Evolutionary conservation across 2,113 vertebrate species (phyloP), one percentile per base, ranked within the genome.

Genomic region (Prochilodus magdalenae): DNA sequence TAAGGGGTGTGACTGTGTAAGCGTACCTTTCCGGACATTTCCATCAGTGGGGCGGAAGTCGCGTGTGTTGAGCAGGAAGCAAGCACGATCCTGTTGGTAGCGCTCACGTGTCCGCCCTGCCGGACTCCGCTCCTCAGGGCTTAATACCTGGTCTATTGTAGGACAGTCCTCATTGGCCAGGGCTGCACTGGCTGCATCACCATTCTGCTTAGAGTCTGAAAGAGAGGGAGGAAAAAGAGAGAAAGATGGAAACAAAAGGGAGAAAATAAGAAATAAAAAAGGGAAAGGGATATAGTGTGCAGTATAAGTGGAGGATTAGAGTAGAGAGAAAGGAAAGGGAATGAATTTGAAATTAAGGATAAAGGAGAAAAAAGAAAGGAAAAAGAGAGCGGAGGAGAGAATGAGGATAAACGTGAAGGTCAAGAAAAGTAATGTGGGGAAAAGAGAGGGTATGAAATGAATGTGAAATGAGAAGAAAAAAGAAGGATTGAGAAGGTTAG

Each of bases 81-180:
- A 97, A 88, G 96, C 96, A 7, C 95, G 93, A 90, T 97, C 96
- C 81, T 96, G 95, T 89, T 95, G 95, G 82, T 95, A 97, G 72
- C 95, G 94, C 77, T 96, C 95, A 44, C 95, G 94, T 75, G 94
- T 95, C 26, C 89, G 89, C 2, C 94, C 95, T n/a, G 95, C 91
- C 0, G 96, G 96, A 87, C 95, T 96, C 88, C 95, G 94, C 89
- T 97, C 96, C 67, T 97, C 96, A 0, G 96, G 96, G 77, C 96
- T 97, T 85, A 97, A 89, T 85, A 96, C 96, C 92, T 97, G 96
- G 93, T 97, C 96, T 22, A 97, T 98, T 82, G 95, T 96, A 1
- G 96, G 96, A 86, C 96, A 97, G 91, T 98, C 96, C 90, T 98
- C 96, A 0, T 97, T 96, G 59, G 96, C 96, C 81, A 97, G 85